These are phyloP conservation scores for Eupithecia centaureata DNA, from an alignment of 2,888 invertebrate genomes.

Conservation along the genomic window DNA sequence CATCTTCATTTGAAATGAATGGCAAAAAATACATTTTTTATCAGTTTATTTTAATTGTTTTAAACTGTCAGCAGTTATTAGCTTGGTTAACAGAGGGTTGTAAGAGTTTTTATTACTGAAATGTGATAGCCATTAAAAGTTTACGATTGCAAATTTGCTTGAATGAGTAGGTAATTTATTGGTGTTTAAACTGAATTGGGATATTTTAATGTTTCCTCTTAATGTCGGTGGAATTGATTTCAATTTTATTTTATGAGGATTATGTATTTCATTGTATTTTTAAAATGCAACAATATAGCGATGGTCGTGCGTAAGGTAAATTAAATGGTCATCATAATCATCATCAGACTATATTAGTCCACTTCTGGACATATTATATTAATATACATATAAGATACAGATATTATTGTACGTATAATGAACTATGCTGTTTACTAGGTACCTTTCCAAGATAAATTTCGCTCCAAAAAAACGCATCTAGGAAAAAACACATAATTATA, in stretches of 20 bases:
- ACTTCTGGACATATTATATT: too few species aligned
- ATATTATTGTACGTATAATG: neutral
- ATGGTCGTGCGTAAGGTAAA: neutral
- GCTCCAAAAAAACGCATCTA: neutral
- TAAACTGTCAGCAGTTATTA: slow-evolving; percentile 28
- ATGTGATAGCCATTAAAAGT: slow-evolving; percentile 34
- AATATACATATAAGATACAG: too few species aligned
- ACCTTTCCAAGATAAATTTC: neutral
- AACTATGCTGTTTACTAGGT: neutral
- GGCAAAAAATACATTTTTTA: neutral
- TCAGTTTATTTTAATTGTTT: slow-evolving; percentile 13
- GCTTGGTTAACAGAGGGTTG: slow-evolving; percentile 21
- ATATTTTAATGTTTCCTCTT: slow-evolving; percentile 8
- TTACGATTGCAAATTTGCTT: slow-evolving; percentile 35
- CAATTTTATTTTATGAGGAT: slow-evolving; percentile 6
- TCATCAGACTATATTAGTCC: too few species aligned
- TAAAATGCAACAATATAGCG: neutral
- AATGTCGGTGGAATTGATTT: slow-evolving; percentile 16
- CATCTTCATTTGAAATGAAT: neutral
- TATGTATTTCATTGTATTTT: neutral
- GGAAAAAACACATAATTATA: neutral
- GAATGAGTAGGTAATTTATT: slow-evolving; percentile 31
- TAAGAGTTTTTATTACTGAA: slow-evolving; percentile 44
- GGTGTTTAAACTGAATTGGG: slow-evolving; percentile 25
- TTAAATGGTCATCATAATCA: too few species aligned